Base-by-base conservation (phyloP, 2,113 vertebrate genomes). In the Corythoichthys intestinalis region DNA sequence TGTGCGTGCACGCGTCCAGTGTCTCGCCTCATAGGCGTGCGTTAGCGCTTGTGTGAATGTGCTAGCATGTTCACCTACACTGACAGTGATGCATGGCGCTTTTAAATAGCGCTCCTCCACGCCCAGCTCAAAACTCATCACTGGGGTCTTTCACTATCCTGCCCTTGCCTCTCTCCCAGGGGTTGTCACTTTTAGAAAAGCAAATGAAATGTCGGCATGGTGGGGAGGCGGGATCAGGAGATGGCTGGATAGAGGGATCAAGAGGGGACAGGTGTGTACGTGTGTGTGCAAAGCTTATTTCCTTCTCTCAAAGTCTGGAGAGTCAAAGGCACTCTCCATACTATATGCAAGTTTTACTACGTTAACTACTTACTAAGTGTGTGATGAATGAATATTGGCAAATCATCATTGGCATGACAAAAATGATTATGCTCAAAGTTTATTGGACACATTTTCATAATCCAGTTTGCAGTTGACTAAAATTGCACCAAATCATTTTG, bases 51-150 rank as follows among this genome's bases (percentile, higher is more conserved):
- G 47, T 61, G 76, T 56, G 66, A 35, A 67, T 60, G 74, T 35
- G 62, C 64, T 72, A 74, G 72, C 68, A 66, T 62, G 70, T 71
- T 74, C 57, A 71, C 77, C 66, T 67, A 72, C 74, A 28, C 77
- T 91, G 92, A 93, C 92, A 93, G 83, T 91, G 92, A 93, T 91
- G 88, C 90, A 93, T 93, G 85, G 89, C 78, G 82, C 88, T 91
- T 91, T 91, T 93, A 91, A 93, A 93, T 88, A 89, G 87, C 90
- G 88, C 83, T 88, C 87, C 84, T 89, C 89, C 88, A 88, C 83
- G 75, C 87, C 83, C 86, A 70, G 85, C 90, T 90, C 88, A 85
- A 88, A 91, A 88, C 87, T 86, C 90, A 90, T 90, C 91, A 90
- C 85, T 70, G 66, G 73, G 76, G 83, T 85, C 84, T 84, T 88